Percentiles rank a stretch among this genome's conserved stretches.
Conservation (phyloP, 2,888 invertebrate genomes). For the Xestia c-nigrum region DNA sequence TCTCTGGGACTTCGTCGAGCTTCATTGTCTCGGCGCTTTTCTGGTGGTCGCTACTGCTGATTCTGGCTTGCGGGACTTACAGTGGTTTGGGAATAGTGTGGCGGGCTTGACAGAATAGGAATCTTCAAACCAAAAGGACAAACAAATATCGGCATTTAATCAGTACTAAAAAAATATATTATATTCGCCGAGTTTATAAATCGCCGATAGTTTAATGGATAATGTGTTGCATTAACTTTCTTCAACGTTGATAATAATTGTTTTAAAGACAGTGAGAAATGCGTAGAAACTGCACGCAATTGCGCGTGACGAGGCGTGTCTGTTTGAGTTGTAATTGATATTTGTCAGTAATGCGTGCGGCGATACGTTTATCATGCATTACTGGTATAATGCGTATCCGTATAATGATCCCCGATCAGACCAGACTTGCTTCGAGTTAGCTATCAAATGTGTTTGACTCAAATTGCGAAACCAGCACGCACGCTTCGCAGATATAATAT, state of each 20-base stretch:
- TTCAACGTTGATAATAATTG: constrained; percentile 9
- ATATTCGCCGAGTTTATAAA: background rate
- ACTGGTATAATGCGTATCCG: background rate
- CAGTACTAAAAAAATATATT: background rate
- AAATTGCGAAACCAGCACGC: background rate
- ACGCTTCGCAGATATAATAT: background rate
- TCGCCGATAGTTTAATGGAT: background rate
- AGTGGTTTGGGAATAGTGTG: too few relatives aligned
- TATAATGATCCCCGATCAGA: background rate
- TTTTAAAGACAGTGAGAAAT: constrained; percentile 38
- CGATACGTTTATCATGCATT: background rate
- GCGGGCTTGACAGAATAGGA: too few relatives aligned
- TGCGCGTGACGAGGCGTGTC: constrained; percentile 31
- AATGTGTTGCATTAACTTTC: constrained; percentile 34
- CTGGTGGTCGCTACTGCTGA: too few relatives aligned
- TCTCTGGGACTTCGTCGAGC: too few relatives aligned
- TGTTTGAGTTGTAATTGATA: constrained; percentile 29
- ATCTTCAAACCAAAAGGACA: background rate
- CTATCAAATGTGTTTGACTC: background rate
- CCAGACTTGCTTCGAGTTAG: too few relatives aligned
- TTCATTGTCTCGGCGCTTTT: too few relatives aligned
- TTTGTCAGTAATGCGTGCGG: constrained; percentile 21
- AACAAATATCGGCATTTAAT: background rate
- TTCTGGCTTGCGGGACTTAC: too few relatives aligned
- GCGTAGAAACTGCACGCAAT: constrained; percentile 43